Base-by-base conservation (phyloP, 2,113 vertebrate genomes). In the Paratilapia polleni region DNA sequence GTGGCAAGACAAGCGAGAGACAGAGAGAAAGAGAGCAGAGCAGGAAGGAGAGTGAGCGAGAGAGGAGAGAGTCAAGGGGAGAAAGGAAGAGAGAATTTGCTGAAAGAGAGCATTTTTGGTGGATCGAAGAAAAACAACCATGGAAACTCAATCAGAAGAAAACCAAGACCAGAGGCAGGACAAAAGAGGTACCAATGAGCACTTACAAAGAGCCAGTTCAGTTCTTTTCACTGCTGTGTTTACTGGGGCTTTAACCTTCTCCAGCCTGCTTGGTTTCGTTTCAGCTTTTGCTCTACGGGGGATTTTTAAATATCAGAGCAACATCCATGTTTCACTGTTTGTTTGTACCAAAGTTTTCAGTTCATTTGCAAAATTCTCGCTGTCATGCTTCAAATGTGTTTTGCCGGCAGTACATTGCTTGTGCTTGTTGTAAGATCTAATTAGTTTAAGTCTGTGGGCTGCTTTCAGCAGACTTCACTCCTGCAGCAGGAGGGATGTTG, bases 131-230 rank as follows among this genome's bases (percentile, higher is more conserved):
- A 97, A 97, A 96, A 95, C 96, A 96, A 95, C 96, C 96, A 98
- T 99, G 97, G 97, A 98, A 97, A 97, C 97, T 96, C 94, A 96
- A 94, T 96, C 96, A 84, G 97, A 97, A 91, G 97, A 97, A 95
- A 97, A 96, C 94, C 95, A 96, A 92, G 97, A 97, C 96, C 96
- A 96, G 96, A 97, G 95, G 96, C 97, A 94, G 96, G 96, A 98
- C 94, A 97, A 97, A 97, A 97, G 96, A 97, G 97, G 96, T 97
- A 97, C 96, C 95, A 78, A 95, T 90, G 94, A 93, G 89, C 86
- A 88, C 93, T 92, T 91, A 96, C 95, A 97, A 96, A 95, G 86
- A 95, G 94, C 92, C 93, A 93, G 94, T 96, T 96, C 96, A 95
- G 91, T 96, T 95, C 95, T 96, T 96, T 96, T 96, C 94, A 94